Evolutionary conservation across 2,888 invertebrate species (phyloP), one percentile per base, ranked within the genome.

Genomic region (Eupeodes luniger): DNA sequence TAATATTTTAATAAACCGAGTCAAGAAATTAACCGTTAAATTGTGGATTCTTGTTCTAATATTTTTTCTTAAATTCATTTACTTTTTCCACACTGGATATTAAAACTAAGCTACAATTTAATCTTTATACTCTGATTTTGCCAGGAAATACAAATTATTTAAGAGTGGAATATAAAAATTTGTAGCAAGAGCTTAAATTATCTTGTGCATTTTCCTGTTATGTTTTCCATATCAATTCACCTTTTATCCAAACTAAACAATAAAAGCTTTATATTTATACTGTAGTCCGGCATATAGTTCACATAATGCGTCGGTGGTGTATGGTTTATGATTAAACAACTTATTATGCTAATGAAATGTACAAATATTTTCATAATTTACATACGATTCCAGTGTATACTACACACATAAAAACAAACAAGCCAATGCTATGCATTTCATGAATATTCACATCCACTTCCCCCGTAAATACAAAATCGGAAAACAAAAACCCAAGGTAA

Each of bases 281-380:
- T 16, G 4, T 61, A 62, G 62, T n/a, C 36, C 51, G n/a, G 4
- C 16, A 53, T n/a, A 11, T n/a, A 11, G 12, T 40, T n/a, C n/a
- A 16, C 53, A 36, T 12, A 62, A 75, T 75, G 10, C 36, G 51
- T 62, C 12, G 19, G 47, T 61, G 19, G 47, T 61, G 12, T 36
- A 59, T 49, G 55, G 67, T 40, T 76, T 69, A 69, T 70, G 47
- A 81, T 81, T 81, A 70, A 76, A 64, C 47, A 81, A 69, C 51
- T 76, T 76, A 81, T 81, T 81, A 81, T 81, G 81, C 69, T 81
- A 81, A 81, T 76, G 81, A 81, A 81, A 57, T 62, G 81, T 81
- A 61, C 61, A 76, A 81, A 81, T 76, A 76, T 81, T 81, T 81
- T 81, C 81, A 76, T 69, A 81, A 76, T 81, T 69, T 81, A 76